A percentile compares a stretch with the other conserved stretches of the same genome.
These are phyloP conservation scores for Polyommatus icarus DNA, from an alignment of 2,888 invertebrate genomes.

Conservation along the genomic window DNA sequence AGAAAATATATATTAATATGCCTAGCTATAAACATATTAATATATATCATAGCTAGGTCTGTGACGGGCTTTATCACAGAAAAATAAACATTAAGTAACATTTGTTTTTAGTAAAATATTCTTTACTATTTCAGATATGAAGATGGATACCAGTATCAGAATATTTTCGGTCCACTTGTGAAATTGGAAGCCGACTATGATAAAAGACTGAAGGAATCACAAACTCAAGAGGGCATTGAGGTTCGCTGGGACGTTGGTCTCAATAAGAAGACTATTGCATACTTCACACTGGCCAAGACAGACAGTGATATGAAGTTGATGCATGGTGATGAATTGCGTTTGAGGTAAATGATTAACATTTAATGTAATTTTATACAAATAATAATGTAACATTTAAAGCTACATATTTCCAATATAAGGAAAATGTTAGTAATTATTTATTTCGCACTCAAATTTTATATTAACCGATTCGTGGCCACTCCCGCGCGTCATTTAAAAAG, in stretches of 20 bases:
- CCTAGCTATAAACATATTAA: too few relatives aligned
- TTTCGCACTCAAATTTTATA: too few relatives aligned
- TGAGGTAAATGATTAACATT: slow-evolving; percentile 79
- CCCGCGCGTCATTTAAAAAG: too few relatives aligned
- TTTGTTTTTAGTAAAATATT: background rate
- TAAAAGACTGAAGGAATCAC: slow-evolving; percentile 97
- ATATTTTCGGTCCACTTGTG: slow-evolving; percentile 98
- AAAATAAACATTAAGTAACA: too few relatives aligned
- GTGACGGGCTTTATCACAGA: too few relatives aligned
- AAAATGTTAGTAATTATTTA: too few relatives aligned
- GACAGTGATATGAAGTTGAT: slow-evolving; percentile 99
- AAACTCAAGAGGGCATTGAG: slow-evolving; percentile 98
- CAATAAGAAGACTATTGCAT: slow-evolving; percentile 98
- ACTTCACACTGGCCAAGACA: slow-evolving; percentile 97
- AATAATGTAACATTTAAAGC: too few relatives aligned
- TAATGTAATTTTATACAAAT: too few relatives aligned
- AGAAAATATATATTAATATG: too few relatives aligned
- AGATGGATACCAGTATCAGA: slow-evolving; percentile 99
- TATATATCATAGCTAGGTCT: too few relatives aligned
- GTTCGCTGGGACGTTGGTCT: slow-evolving; percentile 99
- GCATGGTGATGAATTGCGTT: slow-evolving; percentile 98
- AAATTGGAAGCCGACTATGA: slow-evolving; percentile 99
- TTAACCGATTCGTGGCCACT: too few relatives aligned
- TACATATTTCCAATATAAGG: too few relatives aligned
- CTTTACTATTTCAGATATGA: slow-evolving; percentile 85